phyloP scores from a whole-genome alignment of 2,797 vertebrate species.

The Poecilia wingei region DNA sequence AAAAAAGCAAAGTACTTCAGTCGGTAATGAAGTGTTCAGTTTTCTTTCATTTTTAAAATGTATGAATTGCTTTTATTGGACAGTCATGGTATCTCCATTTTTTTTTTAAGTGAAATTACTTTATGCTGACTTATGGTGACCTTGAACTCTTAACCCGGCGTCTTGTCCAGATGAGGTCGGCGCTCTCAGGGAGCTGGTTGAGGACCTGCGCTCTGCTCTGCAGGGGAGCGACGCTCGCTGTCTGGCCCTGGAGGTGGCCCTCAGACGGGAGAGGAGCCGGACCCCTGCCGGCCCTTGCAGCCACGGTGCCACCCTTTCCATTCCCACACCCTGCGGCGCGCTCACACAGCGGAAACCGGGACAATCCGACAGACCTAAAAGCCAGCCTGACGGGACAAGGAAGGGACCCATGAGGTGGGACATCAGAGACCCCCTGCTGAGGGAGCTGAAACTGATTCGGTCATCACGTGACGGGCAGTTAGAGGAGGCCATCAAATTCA shows the following conservation, averaged over 20 bases:
- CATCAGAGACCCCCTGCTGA: conserved; percentile 69
- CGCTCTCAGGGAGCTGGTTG: conserved; percentile 83
- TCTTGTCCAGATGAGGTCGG: conserved; percentile 63
- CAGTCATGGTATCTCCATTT: background rate
- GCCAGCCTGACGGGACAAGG: conserved; percentile 19
- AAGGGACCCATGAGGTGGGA: conserved; percentile 44
- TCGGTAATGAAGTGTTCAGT: background rate
- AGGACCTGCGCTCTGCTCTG: conserved; percentile 82
- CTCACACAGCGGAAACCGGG: conserved; percentile 49
- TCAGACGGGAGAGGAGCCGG: conserved; percentile 51
- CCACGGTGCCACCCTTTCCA: background rate
- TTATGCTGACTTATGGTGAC: background rate
- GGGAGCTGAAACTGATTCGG: conserved; percentile 82
- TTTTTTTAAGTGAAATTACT: background rate
- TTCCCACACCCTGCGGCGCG: conserved; percentile 32
- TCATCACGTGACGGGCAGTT: conserved; percentile 82
- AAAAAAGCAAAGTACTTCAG: background rate
- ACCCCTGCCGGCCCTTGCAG: background rate
- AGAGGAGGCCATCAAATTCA: conserved; percentile 82
- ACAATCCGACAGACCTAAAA: conserved; percentile 49
- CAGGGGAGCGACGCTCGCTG: conserved; percentile 85
- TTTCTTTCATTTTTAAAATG: background rate
- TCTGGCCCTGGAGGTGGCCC: conserved; percentile 81
- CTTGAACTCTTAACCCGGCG: background rate
- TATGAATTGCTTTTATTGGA: background rate